Evolutionary conservation across 2,888 invertebrate genomes (phyloP).

Genomic region (Eurois occulta): DNA sequence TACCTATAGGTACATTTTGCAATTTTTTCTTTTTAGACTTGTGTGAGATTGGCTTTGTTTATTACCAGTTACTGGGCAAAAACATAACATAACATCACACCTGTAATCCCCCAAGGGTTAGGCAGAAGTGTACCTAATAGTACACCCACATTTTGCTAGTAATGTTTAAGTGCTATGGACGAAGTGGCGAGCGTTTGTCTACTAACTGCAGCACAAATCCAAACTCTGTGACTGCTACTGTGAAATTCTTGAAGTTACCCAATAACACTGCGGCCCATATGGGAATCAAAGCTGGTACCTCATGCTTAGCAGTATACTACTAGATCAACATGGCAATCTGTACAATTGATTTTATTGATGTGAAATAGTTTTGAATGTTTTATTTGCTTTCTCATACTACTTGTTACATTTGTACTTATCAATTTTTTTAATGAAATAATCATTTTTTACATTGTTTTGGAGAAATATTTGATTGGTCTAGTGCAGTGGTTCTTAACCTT

Average conservation of each 20-base stretch:
- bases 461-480: no score
- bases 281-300: not conserved
- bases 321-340: no score
- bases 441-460: no score
- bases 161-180: no score
- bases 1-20: not conserved
- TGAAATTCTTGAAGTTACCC: not conserved
- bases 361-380: no score
- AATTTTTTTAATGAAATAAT: no score
- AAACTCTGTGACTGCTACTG: not conserved
- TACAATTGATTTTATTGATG: no score
- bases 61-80: not conserved
- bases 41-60: not conserved
- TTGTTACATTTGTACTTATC: no score
- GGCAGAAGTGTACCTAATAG: not conserved
- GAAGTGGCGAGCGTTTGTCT: not conserved
- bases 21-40: not conserved
- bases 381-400: no score
- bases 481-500: no score
- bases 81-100: not conserved
- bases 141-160: no score
- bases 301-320: not conserved
- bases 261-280: not conserved
- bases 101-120: not conserved
- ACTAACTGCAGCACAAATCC: not conserved